Conservation (phyloP, 2,113 vertebrate species). For the Eonycteris spelaea region DNA sequence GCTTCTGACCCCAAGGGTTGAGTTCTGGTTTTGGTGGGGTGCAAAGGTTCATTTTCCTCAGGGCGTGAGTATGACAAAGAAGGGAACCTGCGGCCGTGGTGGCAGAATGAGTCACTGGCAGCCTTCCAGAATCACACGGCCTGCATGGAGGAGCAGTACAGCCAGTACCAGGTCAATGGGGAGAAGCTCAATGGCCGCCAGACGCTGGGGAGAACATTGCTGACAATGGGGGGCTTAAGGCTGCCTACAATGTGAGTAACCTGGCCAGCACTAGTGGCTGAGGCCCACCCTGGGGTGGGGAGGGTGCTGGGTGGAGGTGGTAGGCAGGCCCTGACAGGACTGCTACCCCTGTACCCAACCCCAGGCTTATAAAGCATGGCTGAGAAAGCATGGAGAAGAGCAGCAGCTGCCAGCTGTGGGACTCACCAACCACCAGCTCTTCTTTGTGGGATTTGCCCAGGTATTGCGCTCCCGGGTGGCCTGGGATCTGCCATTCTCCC, state of each 20-base stretch:
- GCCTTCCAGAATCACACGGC: constrained; percentile 92
- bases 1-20: background rate
- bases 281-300: background rate
- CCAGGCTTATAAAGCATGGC: constrained; percentile 93
- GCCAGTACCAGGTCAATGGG: constrained; percentile 89
- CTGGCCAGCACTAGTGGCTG: rapidly evolving
- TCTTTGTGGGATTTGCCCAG: constrained; percentile 99
- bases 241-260: constrained; percentile 92
- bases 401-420: constrained; percentile 92
- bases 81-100: constrained; percentile 95
- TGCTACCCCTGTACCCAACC: background rate
- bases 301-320: background rate
- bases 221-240: constrained; percentile 96
- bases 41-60: constrained; percentile 70
- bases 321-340: too few relatives aligned
- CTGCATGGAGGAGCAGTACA: constrained; percentile 95
- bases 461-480: constrained; percentile 74
- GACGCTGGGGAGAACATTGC: constrained; percentile 97
- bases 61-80: constrained; percentile 97
- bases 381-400: constrained; percentile 90
- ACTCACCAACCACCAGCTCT: constrained; percentile 96
- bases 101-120: constrained; percentile 95
- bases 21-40: background rate
- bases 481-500: background rate
- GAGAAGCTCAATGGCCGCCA: constrained; percentile 95